phyloP scores from a whole-genome alignment of 2,888 invertebrate genomes.

The Heliconius hortense region DNA sequence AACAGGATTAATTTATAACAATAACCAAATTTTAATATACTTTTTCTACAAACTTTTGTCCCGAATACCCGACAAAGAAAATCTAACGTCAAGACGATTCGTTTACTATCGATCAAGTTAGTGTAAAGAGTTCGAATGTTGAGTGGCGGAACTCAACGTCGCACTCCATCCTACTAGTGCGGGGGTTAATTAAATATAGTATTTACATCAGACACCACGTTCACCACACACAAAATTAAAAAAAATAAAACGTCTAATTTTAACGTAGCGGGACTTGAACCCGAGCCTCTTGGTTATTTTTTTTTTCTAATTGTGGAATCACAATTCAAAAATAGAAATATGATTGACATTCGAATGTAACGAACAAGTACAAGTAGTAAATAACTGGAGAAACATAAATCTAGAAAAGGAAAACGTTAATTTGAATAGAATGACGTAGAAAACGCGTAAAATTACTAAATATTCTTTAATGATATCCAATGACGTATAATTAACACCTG shows the following conservation, averaged over 20 bases:
- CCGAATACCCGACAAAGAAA: no score
- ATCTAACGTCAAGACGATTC: no score
- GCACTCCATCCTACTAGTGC: background rate
- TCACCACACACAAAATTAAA: no score
- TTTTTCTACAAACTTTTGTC: no score
- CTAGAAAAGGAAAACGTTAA: background rate
- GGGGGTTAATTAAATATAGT: background rate
- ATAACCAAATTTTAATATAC: no score
- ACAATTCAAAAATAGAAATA: background rate
- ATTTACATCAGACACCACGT: background rate
- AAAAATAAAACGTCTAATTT: no score
- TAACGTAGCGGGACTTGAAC: no score
- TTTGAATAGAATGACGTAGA: slow-evolving; percentile 25
- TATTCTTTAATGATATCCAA: slow-evolving; percentile 21
- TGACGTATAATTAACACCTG: slow-evolving; percentile 41
- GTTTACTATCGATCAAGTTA: background rate
- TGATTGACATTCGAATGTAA: background rate
- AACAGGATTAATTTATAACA: no score
- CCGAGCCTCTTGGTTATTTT: no score
- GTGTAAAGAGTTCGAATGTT: background rate
- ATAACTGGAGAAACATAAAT: background rate
- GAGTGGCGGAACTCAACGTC: background rate
- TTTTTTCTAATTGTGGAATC: no score
- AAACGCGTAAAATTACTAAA: slow-evolving; percentile 21
- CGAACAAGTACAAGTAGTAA: background rate